Percentiles rank a stretch among this genome's conserved stretches.
These are phyloP conservation scores for Axis porcinus DNA, from an alignment of 2,113 vertebrate genomes.

Conservation along the genomic window DNA sequence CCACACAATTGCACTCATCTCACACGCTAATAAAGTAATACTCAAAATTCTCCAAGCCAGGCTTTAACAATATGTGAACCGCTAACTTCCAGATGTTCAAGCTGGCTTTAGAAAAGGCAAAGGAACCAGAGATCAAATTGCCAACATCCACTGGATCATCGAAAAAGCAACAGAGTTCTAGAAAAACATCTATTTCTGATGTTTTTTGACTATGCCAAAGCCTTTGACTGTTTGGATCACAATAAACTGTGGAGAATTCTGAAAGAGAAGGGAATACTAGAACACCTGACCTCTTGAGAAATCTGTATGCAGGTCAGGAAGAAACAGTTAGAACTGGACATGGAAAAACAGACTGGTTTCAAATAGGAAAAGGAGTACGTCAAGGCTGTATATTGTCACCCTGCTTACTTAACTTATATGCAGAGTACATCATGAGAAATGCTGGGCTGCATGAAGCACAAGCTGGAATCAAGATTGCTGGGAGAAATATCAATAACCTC, in stretches of 20 bases:
- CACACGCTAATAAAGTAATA: neutral
- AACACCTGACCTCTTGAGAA: too few relatives aligned
- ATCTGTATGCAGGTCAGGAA: too few relatives aligned
- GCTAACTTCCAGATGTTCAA: neutral
- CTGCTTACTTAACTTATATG: neutral
- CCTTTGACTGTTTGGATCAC: too few relatives aligned
- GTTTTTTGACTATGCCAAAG: too few relatives aligned
- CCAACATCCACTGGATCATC: too few relatives aligned
- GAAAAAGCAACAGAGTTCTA: too few relatives aligned
- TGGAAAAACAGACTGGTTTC: too few relatives aligned
- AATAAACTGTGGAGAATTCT: too few relatives aligned
- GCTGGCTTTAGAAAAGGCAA: neutral
- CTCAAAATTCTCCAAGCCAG: neutral
- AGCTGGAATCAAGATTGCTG: neutral
- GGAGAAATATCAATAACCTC: neutral
- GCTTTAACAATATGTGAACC: rapidly evolving
- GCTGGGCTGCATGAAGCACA: neutral
- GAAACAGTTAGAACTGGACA: too few relatives aligned
- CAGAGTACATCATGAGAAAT: neutral
- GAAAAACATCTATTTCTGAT: too few relatives aligned
- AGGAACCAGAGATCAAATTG: neutral
- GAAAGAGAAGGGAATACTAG: too few relatives aligned
- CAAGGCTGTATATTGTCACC: neutral
- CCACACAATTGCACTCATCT: neutral
- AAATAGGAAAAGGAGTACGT: too few relatives aligned